A percentile compares a stretch with the other conserved stretches of the same genome.
phyloP scores from a whole-genome alignment of 1,140 invertebrate genomes.

The Neotoxoptera formosana region DNA sequence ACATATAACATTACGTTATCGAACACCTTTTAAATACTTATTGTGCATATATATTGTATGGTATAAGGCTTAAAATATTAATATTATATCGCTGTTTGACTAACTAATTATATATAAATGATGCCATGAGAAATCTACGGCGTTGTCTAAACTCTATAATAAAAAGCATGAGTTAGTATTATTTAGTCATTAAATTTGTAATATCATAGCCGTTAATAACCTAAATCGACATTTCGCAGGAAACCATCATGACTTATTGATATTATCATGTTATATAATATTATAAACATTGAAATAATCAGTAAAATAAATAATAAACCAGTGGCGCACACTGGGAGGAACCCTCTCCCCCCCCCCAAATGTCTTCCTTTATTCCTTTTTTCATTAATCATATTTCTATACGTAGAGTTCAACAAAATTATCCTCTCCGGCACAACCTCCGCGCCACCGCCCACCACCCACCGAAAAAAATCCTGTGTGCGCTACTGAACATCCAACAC shows the following conservation, averaged over 20 bases:
- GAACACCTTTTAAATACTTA: background rate
- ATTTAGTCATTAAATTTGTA: background rate
- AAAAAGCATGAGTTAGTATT: background rate
- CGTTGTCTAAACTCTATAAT: background rate
- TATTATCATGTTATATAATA: background rate
- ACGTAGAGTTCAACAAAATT: too few relatives aligned
- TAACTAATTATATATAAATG: background rate
- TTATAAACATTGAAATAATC: background rate
- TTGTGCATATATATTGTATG: background rate
- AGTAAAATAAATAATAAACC: background rate
- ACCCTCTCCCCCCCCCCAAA: too few relatives aligned
- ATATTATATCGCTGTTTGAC: background rate
- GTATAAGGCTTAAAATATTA: background rate
- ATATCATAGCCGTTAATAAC: background rate
- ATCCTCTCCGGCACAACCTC: too few relatives aligned
- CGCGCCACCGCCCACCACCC: too few relatives aligned
- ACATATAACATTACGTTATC: background rate
- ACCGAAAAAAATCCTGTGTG: too few relatives aligned
- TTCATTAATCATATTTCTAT: too few relatives aligned
- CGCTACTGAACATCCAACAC: background rate
- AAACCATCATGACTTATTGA: background rate
- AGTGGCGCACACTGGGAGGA: too few relatives aligned
- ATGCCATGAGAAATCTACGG: background rate
- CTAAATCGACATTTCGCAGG: background rate
- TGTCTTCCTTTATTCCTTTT: too few relatives aligned